A percentile compares a stretch with the other conserved stretches of the same genome.
Conservation (phyloP, 2,888 invertebrate species). For the Yponomeuta malinellus region DNA sequence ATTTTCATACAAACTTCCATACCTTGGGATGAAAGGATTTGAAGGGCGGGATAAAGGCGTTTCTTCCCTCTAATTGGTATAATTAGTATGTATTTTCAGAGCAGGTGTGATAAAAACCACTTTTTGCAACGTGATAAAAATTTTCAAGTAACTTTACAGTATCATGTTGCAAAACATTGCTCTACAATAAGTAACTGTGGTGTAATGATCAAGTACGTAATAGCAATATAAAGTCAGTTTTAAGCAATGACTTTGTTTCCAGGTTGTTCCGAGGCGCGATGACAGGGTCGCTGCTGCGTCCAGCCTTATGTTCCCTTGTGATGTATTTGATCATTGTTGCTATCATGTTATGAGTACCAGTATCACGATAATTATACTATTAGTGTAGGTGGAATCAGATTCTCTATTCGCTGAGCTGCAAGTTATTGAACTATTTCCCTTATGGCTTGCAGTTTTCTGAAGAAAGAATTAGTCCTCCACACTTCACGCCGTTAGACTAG, state of each 20-base stretch:
- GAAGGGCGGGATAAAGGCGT: too few relatives aligned
- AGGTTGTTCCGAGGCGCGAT: constrained; percentile 21
- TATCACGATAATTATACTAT: constrained; percentile 31
- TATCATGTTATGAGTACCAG: constrained; percentile 59
- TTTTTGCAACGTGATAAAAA: too few relatives aligned
- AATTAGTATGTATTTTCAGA: too few relatives aligned
- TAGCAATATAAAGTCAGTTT: not conserved
- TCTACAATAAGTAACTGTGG: too few relatives aligned
- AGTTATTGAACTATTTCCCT: not conserved
- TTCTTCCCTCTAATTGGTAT: too few relatives aligned
- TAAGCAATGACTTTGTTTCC: not conserved
- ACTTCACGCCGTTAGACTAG: constrained; percentile 56
- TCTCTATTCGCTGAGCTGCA: not conserved
- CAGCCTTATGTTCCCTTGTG: constrained; percentile 45
- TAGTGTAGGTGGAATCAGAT: not conserved
- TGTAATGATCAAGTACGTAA: too few relatives aligned
- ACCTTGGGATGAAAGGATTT: too few relatives aligned
- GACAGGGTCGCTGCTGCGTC: constrained; percentile 26
- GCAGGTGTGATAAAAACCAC: too few relatives aligned
- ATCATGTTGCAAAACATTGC: too few relatives aligned
- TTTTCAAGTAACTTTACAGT: too few relatives aligned
- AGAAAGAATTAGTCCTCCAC: constrained; percentile 1
- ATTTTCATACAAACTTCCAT: too few relatives aligned
- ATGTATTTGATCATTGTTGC: constrained; percentile 64
- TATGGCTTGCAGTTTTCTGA: not conserved